Percentiles rank a stretch among this genome's conserved stretches.
Conservation (phyloP, 2,888 invertebrate genomes). For the Trissolcus japonicus region DNA sequence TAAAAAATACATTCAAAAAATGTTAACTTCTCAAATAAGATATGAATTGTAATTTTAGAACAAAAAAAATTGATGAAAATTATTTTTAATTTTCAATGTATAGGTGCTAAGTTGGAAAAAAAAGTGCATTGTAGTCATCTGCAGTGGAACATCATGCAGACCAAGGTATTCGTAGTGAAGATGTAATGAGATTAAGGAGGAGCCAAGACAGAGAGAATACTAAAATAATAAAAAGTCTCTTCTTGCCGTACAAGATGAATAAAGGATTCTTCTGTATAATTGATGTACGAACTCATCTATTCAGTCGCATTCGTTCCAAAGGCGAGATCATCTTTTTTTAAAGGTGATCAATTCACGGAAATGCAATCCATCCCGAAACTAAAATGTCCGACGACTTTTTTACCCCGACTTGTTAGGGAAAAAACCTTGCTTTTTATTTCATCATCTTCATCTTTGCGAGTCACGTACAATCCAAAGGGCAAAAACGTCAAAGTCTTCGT, state of each 20-base stretch:
- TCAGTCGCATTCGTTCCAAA: slow-evolving; percentile 17
- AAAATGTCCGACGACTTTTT: neutral
- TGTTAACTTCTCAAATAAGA: too few relatives aligned
- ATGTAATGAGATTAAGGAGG: slow-evolving; percentile 66
- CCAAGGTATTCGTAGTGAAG: slow-evolving; percentile 65
- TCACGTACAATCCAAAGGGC: slow-evolving; percentile 4
- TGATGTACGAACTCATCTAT: slow-evolving; percentile 30
- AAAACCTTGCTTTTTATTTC: slow-evolving; percentile 2
- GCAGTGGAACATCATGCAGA: slow-evolving; percentile 62
- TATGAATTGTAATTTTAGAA: neutral
- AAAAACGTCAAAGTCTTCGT: slow-evolving; percentile 18
- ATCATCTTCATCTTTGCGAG: slow-evolving; percentile 6
- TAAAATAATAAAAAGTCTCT: slow-evolving; percentile 13
- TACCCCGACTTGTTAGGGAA: too few relatives aligned
- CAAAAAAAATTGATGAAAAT: neutral
- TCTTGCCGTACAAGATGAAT: neutral
- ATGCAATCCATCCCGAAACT: too few relatives aligned
- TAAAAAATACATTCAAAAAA: too few relatives aligned
- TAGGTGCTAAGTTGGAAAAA: slow-evolving; percentile 20
- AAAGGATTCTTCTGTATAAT: slow-evolving; percentile 43
- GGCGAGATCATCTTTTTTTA: neutral
- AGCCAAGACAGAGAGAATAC: slow-evolving; percentile 15
- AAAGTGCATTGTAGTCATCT: slow-evolving; percentile 40
- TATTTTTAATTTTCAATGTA: slow-evolving; percentile 5
- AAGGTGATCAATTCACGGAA: slow-evolving; percentile 3